Evolutionary conservation across 2,113 vertebrate genomes (phyloP), one percentile per base, ranked within the genome.

Genomic region (Phaethon lepturus): DNA sequence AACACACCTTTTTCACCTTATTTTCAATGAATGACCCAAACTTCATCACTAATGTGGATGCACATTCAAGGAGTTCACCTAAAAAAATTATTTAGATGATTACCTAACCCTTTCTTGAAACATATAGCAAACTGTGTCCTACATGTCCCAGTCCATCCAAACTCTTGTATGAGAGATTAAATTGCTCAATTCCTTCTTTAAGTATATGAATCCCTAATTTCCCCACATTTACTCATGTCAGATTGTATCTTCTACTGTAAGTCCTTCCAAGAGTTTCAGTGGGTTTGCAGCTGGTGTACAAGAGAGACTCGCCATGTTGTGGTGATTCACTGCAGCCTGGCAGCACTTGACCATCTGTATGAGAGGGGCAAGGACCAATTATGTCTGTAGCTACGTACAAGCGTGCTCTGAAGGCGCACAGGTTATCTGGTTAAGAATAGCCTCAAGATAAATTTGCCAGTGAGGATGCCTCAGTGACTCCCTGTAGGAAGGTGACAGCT

Each of bases 251-350:
- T 91, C 7, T 1, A 8, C 20, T 31, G 14, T 29, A 47, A 82
- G 13, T 5, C 4, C 25, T 58, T 45, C 40, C 6, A 53, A 38
- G 22, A n/a, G 31, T 38, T 67, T 67, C 14, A 63, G 40, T 5
- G 15, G 17, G 6, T 75, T 69, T 73, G 23, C 24, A 47, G 56
- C 40, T 75, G 18, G 18, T 69, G 3, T 42, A 44, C 2, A 2
- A 20, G 11, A 59, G 23, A 40, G 8, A 20, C 8, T 85, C 31
- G 12, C 44, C 8, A 1, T 4, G 23, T 2, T 0, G 0, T 18
- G 24, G 20, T 68, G 58, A 19, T 42, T 55, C 49, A 5, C 45
- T 56, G 85, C 81, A 85, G 69, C 11, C 40, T 60, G 78, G 50
- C 74, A 69, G 45, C 18, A 69, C 63, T 55, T 29, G 55, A 20